Conservation (phyloP, 1,140 invertebrate genomes). For the Goniozus legneri region DNA sequence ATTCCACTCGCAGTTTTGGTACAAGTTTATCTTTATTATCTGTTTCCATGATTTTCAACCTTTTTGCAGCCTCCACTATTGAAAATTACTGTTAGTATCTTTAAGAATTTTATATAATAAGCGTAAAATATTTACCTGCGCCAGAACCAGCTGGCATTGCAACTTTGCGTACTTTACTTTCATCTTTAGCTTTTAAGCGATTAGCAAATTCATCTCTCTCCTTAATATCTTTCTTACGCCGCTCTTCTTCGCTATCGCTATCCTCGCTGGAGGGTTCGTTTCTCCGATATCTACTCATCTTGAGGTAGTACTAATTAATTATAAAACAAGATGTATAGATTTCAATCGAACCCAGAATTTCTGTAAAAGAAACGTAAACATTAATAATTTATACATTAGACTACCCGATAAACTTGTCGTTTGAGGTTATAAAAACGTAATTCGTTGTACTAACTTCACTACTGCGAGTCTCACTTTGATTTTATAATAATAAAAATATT, state of each 20-base stretch:
- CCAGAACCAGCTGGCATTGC: constrained; percentile 58
- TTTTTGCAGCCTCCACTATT: constrained; percentile 77
- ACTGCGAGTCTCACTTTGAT: too few species aligned
- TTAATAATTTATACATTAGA: too few species aligned
- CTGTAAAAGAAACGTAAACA: too few species aligned
- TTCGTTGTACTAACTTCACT: too few species aligned
- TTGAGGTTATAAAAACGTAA: too few species aligned
- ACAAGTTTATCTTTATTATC: constrained; percentile 83
- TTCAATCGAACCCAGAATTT: too few species aligned
- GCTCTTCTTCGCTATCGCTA: constrained; percentile 65
- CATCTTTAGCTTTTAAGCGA: constrained; percentile 86
- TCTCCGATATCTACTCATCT: constrained; percentile 55
- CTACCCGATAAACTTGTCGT: too few species aligned
- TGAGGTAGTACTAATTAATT: too few species aligned
- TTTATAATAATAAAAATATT: too few species aligned
- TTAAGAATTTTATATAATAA: neutral
- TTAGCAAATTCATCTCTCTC: constrained; percentile 93
- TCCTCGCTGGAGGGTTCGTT: constrained; percentile 53
- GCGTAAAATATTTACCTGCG: constrained; percentile 34
- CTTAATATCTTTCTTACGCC: constrained; percentile 74
- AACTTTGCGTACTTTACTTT: constrained; percentile 82
- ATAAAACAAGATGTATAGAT: too few species aligned
- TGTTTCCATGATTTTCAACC: constrained; percentile 78
- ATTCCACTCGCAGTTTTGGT: constrained; percentile 85
- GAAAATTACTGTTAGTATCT: constrained; percentile 9